A percentile compares a stretch with the other conserved stretches of the same genome.
Evolutionary conservation across 2,797 vertebrate species (phyloP).

Genomic region (Cheirogaleus major): DNA sequence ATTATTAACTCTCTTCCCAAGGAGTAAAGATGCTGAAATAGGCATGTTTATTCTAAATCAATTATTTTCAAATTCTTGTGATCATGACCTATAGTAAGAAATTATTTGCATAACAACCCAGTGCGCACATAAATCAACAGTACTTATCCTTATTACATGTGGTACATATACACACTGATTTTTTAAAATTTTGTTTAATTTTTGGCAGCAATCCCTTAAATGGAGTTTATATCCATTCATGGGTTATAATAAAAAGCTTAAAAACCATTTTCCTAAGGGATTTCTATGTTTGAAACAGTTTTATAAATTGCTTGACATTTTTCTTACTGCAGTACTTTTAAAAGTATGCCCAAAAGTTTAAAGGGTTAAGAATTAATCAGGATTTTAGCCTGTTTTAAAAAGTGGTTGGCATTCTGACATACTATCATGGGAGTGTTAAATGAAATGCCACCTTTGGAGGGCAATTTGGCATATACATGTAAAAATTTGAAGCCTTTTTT

Average conservation of each 20-base stretch:
- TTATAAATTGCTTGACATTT: constrained; percentile 34
- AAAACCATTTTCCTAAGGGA: constrained; percentile 37
- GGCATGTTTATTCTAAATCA: constrained; percentile 3
- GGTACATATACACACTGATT: not conserved
- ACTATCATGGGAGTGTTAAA: not conserved
- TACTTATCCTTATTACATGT: not conserved
- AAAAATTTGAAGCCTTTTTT: not conserved
- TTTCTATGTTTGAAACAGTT: constrained; percentile 24
- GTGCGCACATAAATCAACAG: not conserved
- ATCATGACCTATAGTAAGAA: not conserved
- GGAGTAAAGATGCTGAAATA: constrained; percentile 7
- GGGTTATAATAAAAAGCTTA: not conserved
- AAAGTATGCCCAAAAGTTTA: not conserved
- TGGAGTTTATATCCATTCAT: not conserved
- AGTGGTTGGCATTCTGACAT: not conserved
- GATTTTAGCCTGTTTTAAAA: constrained; percentile 51
- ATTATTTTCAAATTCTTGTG: constrained; percentile 20
- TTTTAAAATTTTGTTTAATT: constrained; percentile 2
- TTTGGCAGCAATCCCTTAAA: constrained; percentile 10
- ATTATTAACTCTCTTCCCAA: not conserved
- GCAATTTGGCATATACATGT: not conserved
- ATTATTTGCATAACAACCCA: not conserved
- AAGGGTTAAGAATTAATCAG: not conserved
- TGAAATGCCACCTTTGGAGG: not conserved
- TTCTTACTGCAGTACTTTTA: not conserved